Conservation (phyloP, 2,113 vertebrate species). For the Channa argus region DNA sequence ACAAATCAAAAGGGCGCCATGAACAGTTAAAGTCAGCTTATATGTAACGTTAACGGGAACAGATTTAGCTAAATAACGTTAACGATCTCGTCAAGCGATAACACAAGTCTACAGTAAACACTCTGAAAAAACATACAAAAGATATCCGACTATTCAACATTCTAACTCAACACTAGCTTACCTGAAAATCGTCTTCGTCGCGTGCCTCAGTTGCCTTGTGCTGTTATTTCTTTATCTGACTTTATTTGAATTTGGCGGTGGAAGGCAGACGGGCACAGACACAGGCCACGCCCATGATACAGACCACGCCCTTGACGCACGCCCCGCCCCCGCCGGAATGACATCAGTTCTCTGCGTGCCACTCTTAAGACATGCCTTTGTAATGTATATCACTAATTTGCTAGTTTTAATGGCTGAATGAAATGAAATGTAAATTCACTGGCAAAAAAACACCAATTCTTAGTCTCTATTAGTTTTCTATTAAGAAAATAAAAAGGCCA, state of each 20-base stretch:
- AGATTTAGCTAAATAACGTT: not conserved
- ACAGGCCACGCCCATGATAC: not conserved
- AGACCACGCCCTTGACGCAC: constrained; percentile 47
- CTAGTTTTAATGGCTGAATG: too few species aligned
- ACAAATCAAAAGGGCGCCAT: not conserved
- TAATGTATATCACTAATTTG: too few species aligned
- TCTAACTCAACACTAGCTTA: not conserved
- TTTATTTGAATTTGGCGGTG: constrained; percentile 84
- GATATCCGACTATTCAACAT: fast-evolving
- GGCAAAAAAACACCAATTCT: too few species aligned
- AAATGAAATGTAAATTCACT: too few species aligned
- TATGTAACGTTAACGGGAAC: not conserved
- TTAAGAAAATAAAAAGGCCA: too few species aligned
- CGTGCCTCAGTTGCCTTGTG: not conserved
- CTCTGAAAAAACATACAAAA: not conserved
- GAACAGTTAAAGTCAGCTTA: not conserved
- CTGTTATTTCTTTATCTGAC: constrained; percentile 41
- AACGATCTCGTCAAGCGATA: not conserved
- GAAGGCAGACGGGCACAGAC: constrained; percentile 9
- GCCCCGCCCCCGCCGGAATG: constrained; percentile 1
- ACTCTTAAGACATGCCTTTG: too few species aligned
- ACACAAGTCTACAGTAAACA: not conserved
- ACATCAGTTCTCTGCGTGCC: not conserved
- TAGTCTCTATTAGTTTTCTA: too few species aligned
- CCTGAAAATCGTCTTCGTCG: constrained; percentile 7